These are phyloP conservation scores for Ethmia dodecea DNA, from an alignment of 2,888 invertebrate species.

Conservation along the genomic window DNA sequence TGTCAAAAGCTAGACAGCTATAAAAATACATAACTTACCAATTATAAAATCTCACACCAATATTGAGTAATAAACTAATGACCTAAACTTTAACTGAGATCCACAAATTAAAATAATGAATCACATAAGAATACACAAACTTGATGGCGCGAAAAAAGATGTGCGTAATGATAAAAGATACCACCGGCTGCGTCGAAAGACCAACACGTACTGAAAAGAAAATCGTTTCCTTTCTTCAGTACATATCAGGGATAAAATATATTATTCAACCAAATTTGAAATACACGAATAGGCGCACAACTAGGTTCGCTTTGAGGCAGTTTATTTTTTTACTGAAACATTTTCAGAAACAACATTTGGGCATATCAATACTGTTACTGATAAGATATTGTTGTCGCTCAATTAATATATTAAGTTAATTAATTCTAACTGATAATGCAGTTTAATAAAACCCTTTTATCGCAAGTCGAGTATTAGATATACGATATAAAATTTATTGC, in stretches of 20 bases:
- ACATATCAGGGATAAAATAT: conserved; percentile 2
- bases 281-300: not conserved
- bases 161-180: too few relatives aligned
- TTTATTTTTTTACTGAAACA: not conserved
- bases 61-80: too few relatives aligned
- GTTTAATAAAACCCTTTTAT: conserved; percentile 50
- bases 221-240: not conserved
- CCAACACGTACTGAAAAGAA: conserved; percentile 11
- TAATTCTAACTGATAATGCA: conserved; percentile 45
- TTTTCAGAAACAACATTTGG: conserved; percentile 15
- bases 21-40: too few relatives aligned
- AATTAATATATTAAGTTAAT: conserved; percentile 30
- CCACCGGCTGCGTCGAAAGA: conserved; percentile 9
- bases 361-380: conserved; percentile 11
- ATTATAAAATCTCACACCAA: too few relatives aligned
- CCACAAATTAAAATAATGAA: too few relatives aligned
- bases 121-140: not conserved
- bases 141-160: not conserved
- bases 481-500: conserved; percentile 17
- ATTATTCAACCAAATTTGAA: conserved; percentile 5
- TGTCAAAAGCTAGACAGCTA: too few relatives aligned
- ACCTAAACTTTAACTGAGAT: too few relatives aligned
- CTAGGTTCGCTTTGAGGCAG: too few relatives aligned
- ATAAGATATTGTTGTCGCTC: conserved; percentile 37
- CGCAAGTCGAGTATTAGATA: conserved; percentile 29